Evolutionary conservation across 2,113 vertebrate species (phyloP), one percentile per base, ranked within the genome.

Genomic region (Canis aureus): DNA sequence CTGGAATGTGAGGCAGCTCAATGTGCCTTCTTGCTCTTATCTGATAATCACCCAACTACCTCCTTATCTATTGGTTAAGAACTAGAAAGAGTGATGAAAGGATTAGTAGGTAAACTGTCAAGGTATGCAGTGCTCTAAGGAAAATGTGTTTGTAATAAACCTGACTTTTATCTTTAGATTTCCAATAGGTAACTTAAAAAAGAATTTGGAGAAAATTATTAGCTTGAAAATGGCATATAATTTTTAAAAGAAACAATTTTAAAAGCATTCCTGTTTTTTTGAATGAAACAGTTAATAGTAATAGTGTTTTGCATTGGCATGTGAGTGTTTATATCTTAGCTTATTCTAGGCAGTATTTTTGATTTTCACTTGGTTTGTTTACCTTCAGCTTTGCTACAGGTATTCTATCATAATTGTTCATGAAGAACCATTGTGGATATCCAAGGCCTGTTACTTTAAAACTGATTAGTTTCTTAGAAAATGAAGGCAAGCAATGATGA

Each of bases 401-500:
- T 94, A 27, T 76, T 93, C 51, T 87, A 0, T 85, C 87, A 27
- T 43, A 5, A 60, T 15, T 96, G 59, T 80, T 69, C 29, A 38
- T 59, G 66, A 94, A 81, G 67, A 94, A 13, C 51, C 3, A 55
- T 12, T 94, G 62, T 96, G 23, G 76, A 97, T 90, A 88, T 88
- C 22, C 29, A 76, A 93, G 83, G n/a, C 69, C 67, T 88, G 55
- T 73, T 69, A 16, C 43, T 90, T 96, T 96, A 95, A 98, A 94
- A 5, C 2, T 32, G 92, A 10, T 88, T 95, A 64, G 80, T 55
- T 88, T 43, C 67, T 95, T 97, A 97, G 74, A 96, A 98, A 98
- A 78, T 97, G 88, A 96, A 98, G 91, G 94, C 93, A 84, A 95
- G 53, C 69, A 93, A 79, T 83, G 32, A 92, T 98, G 93, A 69